Conservation (phyloP, 2,888 invertebrate genomes). For the Cyaniris semiargus region DNA sequence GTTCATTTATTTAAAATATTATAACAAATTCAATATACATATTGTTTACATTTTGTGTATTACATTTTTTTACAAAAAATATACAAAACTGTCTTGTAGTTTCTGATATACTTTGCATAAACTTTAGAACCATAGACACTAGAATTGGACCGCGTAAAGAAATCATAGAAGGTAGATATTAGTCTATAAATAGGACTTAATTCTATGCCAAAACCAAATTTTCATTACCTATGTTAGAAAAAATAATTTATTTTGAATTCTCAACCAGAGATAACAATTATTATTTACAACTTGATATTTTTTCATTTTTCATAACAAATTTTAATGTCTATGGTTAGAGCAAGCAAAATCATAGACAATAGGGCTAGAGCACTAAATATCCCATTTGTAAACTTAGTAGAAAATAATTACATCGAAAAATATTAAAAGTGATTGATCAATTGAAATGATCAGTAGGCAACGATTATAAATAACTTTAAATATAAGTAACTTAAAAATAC, state of each 20-base stretch:
- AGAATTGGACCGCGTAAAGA: neutral
- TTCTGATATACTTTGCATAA: conserved; percentile 17
- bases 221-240: neutral
- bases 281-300: neutral
- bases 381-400: conserved; percentile 5
- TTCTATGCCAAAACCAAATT: conserved; percentile 6
- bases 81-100: conserved; percentile 7
- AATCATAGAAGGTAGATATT: neutral
- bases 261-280: neutral
- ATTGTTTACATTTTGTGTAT: neutral
- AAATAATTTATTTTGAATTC: neutral
- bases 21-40: conserved; percentile 26
- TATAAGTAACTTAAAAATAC: neutral
- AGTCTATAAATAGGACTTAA: neutral
- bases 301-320: neutral
- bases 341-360: conserved; percentile 12
- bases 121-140: conserved; percentile 28
- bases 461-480: neutral
- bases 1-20: conserved; percentile 22
- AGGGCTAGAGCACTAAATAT: conserved; percentile 13
- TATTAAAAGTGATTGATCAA: neutral
- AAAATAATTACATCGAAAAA: neutral
- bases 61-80: conserved; percentile 18
- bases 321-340: conserved; percentile 21
- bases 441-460: neutral